These are phyloP conservation scores for Rhagonycha fulva DNA, from an alignment of 2,888 invertebrate species.

Conservation along the genomic window DNA sequence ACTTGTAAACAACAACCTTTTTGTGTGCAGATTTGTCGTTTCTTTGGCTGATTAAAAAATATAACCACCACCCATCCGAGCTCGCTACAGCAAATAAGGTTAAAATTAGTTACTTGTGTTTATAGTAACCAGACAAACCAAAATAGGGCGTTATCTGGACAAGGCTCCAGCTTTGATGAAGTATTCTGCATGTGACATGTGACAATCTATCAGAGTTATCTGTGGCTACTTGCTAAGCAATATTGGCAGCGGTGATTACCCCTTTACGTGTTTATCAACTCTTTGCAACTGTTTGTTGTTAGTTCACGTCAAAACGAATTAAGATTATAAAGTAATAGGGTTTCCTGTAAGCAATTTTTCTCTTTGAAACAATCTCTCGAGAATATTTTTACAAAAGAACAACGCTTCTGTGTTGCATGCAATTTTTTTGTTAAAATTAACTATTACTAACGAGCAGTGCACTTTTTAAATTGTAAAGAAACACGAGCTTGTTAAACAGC, in stretches of 20 bases:
- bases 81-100: not conserved
- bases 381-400: conserved; percentile 3
- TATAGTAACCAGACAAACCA: conserved; percentile 13
- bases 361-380: conserved; percentile 5
- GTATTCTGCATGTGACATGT: conserved; percentile 24
- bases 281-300: conserved; percentile 19
- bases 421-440: conserved; percentile 29
- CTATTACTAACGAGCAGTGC: conserved; percentile 25
- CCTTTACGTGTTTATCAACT: conserved; percentile 20
- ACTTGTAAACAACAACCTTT: not conserved
- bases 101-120: not conserved
- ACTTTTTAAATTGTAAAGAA: conserved; percentile 24
- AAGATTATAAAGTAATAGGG: not conserved
- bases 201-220: conserved; percentile 26
- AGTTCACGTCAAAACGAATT: not conserved
- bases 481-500: conserved; percentile 11
- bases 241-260: conserved; percentile 22
- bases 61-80: not conserved
- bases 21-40: not conserved
- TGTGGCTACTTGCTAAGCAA: conserved; percentile 21
- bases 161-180: conserved; percentile 18
- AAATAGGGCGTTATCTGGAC: conserved; percentile 25
- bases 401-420: conserved; percentile 14
- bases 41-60: not conserved
- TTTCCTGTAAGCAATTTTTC: not conserved